Evolutionary conservation across 2,797 vertebrate species (phyloP).

Genomic region (Brachymystax lenok): DNA sequence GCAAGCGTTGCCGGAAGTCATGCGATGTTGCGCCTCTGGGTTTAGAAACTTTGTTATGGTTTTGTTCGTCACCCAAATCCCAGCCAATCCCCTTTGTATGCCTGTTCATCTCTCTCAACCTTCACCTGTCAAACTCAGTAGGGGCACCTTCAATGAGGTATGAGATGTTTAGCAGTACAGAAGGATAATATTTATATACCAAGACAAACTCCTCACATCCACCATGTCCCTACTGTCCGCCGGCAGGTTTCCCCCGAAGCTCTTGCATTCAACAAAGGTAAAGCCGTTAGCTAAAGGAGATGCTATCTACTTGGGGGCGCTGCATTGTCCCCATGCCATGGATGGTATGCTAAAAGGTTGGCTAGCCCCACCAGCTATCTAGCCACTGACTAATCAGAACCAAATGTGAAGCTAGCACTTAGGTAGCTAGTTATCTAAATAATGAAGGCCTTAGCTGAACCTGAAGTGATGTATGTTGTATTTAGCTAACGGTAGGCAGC

Average conservation of each 20-base stretch:
- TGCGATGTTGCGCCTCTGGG: no score
- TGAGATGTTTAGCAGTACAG: conserved; percentile 48
- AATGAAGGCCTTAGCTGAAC: background rate
- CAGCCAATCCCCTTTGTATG: conserved; percentile 3
- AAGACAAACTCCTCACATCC: conserved; percentile 32
- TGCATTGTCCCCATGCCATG: background rate
- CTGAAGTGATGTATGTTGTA: background rate
- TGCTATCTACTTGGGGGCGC: conserved; percentile 1
- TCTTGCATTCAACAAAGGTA: conserved; percentile 87
- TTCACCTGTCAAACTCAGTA: conserved; percentile 67
- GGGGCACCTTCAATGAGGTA: conserved; percentile 81
- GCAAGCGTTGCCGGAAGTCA: no score
- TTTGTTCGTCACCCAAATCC: background rate
- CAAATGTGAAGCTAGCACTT: background rate
- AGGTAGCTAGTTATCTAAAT: background rate
- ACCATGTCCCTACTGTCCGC: conserved; percentile 84
- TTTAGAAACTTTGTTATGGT: background rate
- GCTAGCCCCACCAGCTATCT: background rate
- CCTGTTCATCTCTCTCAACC: conserved; percentile 65
- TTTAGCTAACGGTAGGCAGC: background rate
- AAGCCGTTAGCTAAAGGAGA: conserved; percentile 39
- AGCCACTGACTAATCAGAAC: background rate
- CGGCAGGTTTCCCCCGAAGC: conserved; percentile 84
- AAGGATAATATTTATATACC: conserved; percentile 39
- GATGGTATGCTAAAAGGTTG: background rate